Conservation (phyloP, 37 sponge, comb jelly and placozoan species). For the Amphimedon queenslandica region DNA sequence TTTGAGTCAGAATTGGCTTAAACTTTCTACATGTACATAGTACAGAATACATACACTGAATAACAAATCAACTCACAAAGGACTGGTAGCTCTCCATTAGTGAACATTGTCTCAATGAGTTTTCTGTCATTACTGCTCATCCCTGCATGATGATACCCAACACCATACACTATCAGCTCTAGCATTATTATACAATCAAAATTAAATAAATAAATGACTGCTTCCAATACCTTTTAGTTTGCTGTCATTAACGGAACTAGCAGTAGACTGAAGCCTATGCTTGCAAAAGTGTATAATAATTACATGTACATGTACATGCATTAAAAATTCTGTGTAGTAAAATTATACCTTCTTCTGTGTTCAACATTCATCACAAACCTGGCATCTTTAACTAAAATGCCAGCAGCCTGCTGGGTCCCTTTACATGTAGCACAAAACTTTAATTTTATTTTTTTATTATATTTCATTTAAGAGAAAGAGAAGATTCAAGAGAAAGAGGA, state of each 20-base stretch:
- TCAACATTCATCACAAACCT: conserved; percentile 78
- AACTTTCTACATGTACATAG: too few relatives aligned
- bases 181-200: too few relatives aligned
- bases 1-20: too few relatives aligned
- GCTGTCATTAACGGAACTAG: conserved; percentile 69
- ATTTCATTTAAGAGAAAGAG: too few relatives aligned
- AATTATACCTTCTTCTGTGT: conserved; percentile 56
- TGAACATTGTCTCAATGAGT: conserved; percentile 81
- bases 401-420: conserved; percentile 93
- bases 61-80: conserved; percentile 83
- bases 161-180: conserved; percentile 81
- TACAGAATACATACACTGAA: too few relatives aligned
- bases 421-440: conserved; percentile 99
- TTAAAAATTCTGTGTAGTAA: neutral
- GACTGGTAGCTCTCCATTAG: conserved; percentile 85
- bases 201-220: too few relatives aligned
- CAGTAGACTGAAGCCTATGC: conserved; percentile 31
- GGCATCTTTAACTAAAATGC: conserved; percentile 80
- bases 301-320: too few relatives aligned
- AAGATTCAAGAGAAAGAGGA: too few relatives aligned
- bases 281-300: neutral
- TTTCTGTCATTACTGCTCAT: conserved; percentile 78
- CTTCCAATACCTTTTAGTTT: conserved; percentile 86
- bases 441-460: neutral
- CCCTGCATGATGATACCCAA: conserved; percentile 98